A percentile compares a stretch with the other conserved stretches of the same genome.
Evolutionary conservation across 2,113 vertebrate species (phyloP).

Genomic region (Cryptotis parvus): DNA sequence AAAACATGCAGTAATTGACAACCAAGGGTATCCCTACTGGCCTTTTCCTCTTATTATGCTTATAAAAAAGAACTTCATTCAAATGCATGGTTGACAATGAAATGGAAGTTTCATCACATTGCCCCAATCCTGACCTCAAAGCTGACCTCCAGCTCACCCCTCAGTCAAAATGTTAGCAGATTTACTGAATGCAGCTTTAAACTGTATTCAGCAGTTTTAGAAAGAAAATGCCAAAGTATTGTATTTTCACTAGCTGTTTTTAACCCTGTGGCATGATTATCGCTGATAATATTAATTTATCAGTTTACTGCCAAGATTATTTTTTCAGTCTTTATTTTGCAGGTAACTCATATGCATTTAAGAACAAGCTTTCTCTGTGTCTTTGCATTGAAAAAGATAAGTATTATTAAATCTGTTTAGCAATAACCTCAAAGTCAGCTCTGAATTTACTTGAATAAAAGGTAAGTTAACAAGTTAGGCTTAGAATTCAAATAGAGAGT

Average conservation of each 20-base stretch:
- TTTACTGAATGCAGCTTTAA: conserved; percentile 78
- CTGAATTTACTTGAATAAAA: conserved; percentile 80
- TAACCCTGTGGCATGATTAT: conserved; percentile 68
- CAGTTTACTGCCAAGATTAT: conserved; percentile 51
- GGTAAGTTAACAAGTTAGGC: conserved; percentile 75
- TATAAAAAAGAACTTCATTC: conserved; percentile 71
- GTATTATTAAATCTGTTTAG: conserved; percentile 78
- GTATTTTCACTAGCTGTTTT: conserved; percentile 18
- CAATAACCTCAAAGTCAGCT: conserved; percentile 78
- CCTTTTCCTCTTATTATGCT: conserved; percentile 58
- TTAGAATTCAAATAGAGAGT: neutral
- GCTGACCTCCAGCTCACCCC: conserved; percentile 78
- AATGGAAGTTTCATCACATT: conserved; percentile 68
- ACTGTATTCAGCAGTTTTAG: conserved; percentile 75
- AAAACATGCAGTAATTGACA: conserved; percentile 72
- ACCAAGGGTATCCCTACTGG: conserved; percentile 63
- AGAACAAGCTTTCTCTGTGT: conserved; percentile 78
- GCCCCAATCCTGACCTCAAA: conserved; percentile 82
- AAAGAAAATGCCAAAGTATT: conserved; percentile 69
- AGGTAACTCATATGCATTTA: conserved; percentile 48
- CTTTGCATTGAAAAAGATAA: conserved; percentile 78
- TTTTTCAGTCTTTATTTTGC: conserved; percentile 74
- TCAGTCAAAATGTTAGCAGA: conserved; percentile 78
- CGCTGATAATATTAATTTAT: conserved; percentile 61
- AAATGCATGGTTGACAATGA: conserved; percentile 75